Evolutionary conservation across 2,797 vertebrate genomes (phyloP), one percentile per base, ranked within the genome.

Genomic region (Propithecus perrieri): DNA sequence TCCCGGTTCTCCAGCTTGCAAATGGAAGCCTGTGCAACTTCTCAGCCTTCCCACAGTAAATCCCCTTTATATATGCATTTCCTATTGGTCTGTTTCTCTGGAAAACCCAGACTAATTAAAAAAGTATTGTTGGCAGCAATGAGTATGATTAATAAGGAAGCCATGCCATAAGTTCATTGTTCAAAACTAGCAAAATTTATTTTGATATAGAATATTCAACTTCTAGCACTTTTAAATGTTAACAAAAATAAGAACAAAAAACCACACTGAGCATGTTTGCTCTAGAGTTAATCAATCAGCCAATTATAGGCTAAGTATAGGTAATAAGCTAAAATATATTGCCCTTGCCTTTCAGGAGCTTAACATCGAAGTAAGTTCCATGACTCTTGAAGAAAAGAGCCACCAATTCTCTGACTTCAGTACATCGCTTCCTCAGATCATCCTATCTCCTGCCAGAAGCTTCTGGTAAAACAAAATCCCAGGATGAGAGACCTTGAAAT

Each of bases 211-310:
- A 67, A 85, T 53, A 72, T 72, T 88, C 48, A 50, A 95, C 28
- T 87, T 91, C 78, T 92, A 88, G 80, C 12, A 83, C 35, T 20
- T 75, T 74, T 57, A 94, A 79, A 79, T 94, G 46, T 91, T 94
- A 88, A 75, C 26, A 80, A 81, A 97, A 86, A 72, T 28, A 38
- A 79, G 17, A 78, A 67, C 33, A 33, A 63, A 91, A 71, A 35
- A 65, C 0, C 26, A 90, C 22, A 41, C 11, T 53, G 41, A 71
- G n/a, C 61, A 87, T 81, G n/a, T 83, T 48, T 91, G 43, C n/a
- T 93, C 57, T 35, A 79, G 61, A 84, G 46, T 71, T 88, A 72
- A 78, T 85, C 53, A 41, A 74, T 71, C 30, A 71, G n/a, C 24
- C 41, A 79, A 78, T 89, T 63, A 75, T 1, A 94, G 28, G 50